phyloP scores from a whole-genome alignment of 2,888 invertebrate genomes.

The Cepaea hortensis region DNA sequence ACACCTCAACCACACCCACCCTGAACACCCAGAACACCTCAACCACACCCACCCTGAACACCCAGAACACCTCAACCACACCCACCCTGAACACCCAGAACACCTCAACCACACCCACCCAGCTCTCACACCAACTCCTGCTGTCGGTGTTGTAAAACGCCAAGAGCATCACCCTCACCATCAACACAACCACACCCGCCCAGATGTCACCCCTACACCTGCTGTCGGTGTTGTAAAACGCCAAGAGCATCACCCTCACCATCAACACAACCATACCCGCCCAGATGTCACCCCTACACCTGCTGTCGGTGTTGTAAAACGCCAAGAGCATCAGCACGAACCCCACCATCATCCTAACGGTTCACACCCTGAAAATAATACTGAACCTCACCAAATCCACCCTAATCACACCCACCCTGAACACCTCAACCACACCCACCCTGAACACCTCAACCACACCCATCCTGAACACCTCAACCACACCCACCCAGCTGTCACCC shows the following conservation, averaged over 20 bases:
- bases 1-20: background rate
- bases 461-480: background rate
- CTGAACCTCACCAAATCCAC: background rate
- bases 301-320: background rate
- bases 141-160: background rate
- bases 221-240: background rate
- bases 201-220: background rate
- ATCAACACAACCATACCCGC: background rate
- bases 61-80: background rate
- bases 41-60: background rate
- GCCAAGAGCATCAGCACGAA: background rate
- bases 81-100: background rate
- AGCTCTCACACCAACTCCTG: no score
- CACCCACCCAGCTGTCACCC: background rate
- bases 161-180: background rate
- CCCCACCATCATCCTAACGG: background rate
- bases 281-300: background rate
- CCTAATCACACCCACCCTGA: background rate
- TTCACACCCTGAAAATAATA: background rate
- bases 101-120: background rate
- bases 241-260: background rate
- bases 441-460: background rate
- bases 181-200: background rate
- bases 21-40: background rate
- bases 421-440: background rate